phyloP scores from a whole-genome alignment of 2,888 invertebrate species.

The Homarus gammarus region DNA sequence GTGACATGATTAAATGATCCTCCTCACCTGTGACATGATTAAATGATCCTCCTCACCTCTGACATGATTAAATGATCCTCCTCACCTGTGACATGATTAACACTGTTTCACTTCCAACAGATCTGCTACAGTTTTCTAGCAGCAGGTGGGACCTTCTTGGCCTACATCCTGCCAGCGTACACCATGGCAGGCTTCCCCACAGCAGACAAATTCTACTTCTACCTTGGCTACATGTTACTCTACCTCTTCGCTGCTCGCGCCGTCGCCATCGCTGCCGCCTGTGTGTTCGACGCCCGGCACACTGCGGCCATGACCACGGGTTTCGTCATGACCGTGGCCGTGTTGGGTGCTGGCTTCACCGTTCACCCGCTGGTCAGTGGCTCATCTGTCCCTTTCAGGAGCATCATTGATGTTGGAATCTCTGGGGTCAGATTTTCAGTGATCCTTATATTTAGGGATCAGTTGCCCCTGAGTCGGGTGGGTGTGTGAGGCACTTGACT shows the following conservation, averaged over 20 bases:
- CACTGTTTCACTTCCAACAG: conserved; percentile 81
- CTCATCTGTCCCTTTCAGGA: background rate
- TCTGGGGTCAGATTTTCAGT: no score
- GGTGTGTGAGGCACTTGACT: background rate
- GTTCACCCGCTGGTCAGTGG: conserved; percentile 82
- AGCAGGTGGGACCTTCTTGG: conserved; percentile 88
- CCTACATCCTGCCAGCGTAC: conserved; percentile 89
- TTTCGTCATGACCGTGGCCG: conserved; percentile 81
- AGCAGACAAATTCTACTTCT: conserved; percentile 69
- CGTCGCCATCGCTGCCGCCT: conserved; percentile 83
- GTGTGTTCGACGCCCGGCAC: conserved; percentile 85
- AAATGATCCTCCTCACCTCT: background rate
- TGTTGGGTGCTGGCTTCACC: conserved; percentile 83
- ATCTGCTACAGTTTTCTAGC: conserved; percentile 88
- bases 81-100: conserved; percentile 4
- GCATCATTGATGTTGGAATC: no score
- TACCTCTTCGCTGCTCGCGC: conserved; percentile 79
- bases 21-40: background rate
- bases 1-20: background rate
- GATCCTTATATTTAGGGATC: no score
- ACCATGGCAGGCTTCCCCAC: conserved; percentile 78
- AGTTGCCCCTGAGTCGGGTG: no score
- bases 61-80: background rate
- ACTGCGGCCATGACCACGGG: conserved; percentile 83
- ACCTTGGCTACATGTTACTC: conserved; percentile 78